These are phyloP conservation scores for Perizoma flavofasciatum DNA, from an alignment of 2,888 invertebrate species.

Conservation along the genomic window DNA sequence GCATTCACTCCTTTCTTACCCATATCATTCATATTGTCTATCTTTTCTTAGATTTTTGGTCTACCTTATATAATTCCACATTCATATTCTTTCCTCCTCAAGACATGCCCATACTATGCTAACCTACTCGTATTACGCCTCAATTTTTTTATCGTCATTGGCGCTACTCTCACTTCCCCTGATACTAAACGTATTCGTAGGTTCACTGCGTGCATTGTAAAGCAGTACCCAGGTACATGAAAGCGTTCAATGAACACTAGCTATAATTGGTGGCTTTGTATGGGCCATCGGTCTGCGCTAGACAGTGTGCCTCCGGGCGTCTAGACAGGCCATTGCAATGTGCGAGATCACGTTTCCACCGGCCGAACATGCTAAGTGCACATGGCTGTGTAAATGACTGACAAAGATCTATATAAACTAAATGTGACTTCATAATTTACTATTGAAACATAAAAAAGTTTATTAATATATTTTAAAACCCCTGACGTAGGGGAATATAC, in stretches of 20 bases:
- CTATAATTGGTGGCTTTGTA: conserved; percentile 67
- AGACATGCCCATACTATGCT: no score
- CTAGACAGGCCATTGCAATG: conserved; percentile 72
- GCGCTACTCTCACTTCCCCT: no score
- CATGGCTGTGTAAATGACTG: conserved; percentile 61
- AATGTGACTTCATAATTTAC: conserved; percentile 37
- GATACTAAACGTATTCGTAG: no score
- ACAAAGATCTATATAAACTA: conserved; percentile 45
- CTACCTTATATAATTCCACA: no score
- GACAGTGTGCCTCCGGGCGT: conserved; percentile 69
- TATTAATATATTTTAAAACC: no score
- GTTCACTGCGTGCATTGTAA: neutral
- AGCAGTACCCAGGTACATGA: neutral
- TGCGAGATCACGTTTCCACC: conserved; percentile 79
- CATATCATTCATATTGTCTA: no score
- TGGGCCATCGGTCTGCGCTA: conserved; percentile 62
- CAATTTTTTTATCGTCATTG: no score
- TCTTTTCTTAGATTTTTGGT: no score
- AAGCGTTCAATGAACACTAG: conserved; percentile 22
- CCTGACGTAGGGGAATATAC: no score
- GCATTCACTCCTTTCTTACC: no score
- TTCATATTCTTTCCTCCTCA: no score
- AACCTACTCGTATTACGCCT: no score
- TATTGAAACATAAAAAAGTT: neutral
- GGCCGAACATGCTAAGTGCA: conserved; percentile 77